Evolutionary conservation across 30 jellyfish, hydroid and myxozoan species (phyloP).

Genomic region (Aurelia sp.): DNA sequence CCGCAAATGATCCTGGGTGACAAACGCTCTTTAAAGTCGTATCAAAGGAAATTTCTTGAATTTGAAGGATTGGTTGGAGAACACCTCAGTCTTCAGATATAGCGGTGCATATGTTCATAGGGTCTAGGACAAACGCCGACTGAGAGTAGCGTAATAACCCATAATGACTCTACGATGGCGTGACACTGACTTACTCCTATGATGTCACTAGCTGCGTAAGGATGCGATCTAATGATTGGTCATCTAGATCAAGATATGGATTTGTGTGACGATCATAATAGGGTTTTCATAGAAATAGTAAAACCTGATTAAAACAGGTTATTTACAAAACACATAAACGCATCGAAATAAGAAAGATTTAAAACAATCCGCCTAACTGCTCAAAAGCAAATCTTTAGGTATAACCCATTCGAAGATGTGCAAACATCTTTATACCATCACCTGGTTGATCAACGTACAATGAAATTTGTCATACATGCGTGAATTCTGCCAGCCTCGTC

Average conservation of each 20-base stretch:
- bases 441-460: background rate
- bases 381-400: conserved; percentile 33
- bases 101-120: too few species aligned
- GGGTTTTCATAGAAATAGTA: conserved; percentile 50
- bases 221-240: background rate
- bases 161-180: too few species aligned
- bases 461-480: background rate
- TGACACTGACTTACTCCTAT: background rate
- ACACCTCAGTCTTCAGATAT: too few species aligned
- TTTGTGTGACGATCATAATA: background rate
- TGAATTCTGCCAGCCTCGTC: background rate
- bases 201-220: conserved; percentile 12
- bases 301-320: conserved; percentile 35
- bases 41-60: too few species aligned
- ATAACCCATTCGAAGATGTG: conserved; percentile 43
- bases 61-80: too few species aligned
- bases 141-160: too few species aligned
- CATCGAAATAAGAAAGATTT: conserved; percentile 40
- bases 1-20: too few species aligned
- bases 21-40: too few species aligned
- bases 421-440: conserved; percentile 18
- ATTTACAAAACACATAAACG: conserved; percentile 44
- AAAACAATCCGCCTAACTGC: conserved; percentile 49
- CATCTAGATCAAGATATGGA: conserved; percentile 17
- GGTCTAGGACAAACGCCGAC: too few species aligned